Conservation (phyloP, 2,888 invertebrate genomes). For the Tetramorium bicarinatum region DNA sequence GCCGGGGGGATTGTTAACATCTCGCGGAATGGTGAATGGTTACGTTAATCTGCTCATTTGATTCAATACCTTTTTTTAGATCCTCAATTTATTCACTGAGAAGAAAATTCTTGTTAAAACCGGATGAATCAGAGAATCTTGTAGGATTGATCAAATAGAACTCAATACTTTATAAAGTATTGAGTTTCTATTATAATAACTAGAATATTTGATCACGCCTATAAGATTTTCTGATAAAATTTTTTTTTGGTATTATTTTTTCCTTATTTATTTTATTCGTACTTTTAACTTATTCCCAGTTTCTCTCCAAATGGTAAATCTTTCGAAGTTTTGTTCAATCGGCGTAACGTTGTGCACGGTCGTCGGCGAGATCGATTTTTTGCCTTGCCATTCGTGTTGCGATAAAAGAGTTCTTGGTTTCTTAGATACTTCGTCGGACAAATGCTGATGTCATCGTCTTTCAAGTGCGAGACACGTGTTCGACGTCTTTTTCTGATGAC, state of each 20-base stretch:
- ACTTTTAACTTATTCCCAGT: background rate
- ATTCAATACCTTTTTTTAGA: background rate
- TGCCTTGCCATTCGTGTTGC: background rate
- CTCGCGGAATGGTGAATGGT: background rate
- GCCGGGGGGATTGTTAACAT: background rate
- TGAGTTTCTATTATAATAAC: no score
- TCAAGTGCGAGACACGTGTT: slow-evolving; percentile 53
- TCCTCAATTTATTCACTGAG: background rate
- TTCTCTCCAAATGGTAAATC: background rate
- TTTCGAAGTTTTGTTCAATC: background rate
- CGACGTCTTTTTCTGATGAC: slow-evolving; percentile 24
- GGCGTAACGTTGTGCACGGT: background rate
- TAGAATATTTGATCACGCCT: no score
- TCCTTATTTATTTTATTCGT: background rate
- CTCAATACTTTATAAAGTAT: no score
- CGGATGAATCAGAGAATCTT: no score
- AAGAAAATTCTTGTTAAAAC: no score
- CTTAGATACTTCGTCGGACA: slow-evolving; percentile 41
- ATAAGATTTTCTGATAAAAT: no score
- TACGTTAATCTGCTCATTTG: background rate
- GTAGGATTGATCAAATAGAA: no score
- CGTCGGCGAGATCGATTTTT: background rate
- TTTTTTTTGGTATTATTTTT: no score
- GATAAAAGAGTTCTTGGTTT: slow-evolving; percentile 41
- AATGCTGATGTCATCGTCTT: slow-evolving; percentile 75